These are phyloP conservation scores for Drosophila prosaltans DNA, from an alignment of 1,140 invertebrate genomes.

Conservation along the genomic window DNA sequence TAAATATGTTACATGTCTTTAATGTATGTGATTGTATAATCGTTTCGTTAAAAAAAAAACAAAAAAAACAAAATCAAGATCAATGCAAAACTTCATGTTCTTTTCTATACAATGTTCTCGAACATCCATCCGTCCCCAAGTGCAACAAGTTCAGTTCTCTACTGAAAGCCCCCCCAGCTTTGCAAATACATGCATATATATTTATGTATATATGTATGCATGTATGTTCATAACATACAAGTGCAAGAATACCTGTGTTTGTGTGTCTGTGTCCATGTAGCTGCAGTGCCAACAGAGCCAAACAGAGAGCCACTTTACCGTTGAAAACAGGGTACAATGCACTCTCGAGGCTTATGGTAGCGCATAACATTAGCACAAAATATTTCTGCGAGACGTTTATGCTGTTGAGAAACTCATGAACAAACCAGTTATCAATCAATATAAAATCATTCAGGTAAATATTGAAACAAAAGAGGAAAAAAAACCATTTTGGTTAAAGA, in stretches of 20 bases:
- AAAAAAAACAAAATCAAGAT: conserved; percentile 29
- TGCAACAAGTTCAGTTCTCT: not conserved
- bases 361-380: not conserved
- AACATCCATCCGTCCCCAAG: not conserved
- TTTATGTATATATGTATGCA: not conserved
- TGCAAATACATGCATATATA: not conserved
- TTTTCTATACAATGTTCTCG: not conserved
- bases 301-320: not conserved
- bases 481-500: too few species aligned
- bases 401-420: conserved; percentile 9
- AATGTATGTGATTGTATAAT: conserved; percentile 43
- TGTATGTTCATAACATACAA: not conserved
- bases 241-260: not conserved
- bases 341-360: conserved; percentile 2
- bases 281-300: too few species aligned
- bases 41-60: conserved; percentile 43
- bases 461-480: too few species aligned
- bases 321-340: conserved; percentile 4
- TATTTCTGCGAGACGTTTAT: not conserved
- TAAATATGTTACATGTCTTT: conserved; percentile 14
- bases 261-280: not conserved
- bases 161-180: not conserved
- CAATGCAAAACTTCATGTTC: conserved; percentile 1
- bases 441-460: too few species aligned
- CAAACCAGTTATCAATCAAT: not conserved